phyloP scores from a whole-genome alignment of 1,140 invertebrate species.

The Hirudo medicinalis region DNA sequence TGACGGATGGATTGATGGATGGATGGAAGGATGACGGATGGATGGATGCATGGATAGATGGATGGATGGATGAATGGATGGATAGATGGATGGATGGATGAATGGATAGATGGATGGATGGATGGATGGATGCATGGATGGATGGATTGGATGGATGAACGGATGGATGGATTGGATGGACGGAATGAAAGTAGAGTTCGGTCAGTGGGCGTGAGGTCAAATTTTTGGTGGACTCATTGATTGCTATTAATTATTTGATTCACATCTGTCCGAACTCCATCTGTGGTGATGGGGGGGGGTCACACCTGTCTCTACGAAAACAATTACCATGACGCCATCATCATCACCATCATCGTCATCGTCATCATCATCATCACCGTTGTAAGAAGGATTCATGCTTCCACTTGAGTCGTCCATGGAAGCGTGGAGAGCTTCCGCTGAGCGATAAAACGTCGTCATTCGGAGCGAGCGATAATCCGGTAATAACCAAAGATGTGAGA shows the following conservation, averaged over 20 bases:
- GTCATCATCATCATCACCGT: neutral
- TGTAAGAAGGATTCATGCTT: constrained; percentile 15
- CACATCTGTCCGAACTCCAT: too few relatives aligned
- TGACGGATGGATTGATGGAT: too few relatives aligned
- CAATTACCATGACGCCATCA: neutral
- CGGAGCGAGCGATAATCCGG: neutral
- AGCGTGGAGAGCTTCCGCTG: constrained; percentile 26
- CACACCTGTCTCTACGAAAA: neutral
- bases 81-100: too few relatives aligned
- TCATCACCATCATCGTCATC: constrained; percentile 4
- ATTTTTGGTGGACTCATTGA: too few relatives aligned
- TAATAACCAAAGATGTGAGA: neutral
- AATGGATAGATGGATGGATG: neutral
- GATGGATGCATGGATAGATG: too few relatives aligned
- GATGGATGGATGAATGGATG: too few relatives aligned
- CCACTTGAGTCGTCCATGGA: constrained; percentile 1
- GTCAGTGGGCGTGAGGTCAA: neutral
- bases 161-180: constrained; percentile 11
- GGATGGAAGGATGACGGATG: too few relatives aligned
- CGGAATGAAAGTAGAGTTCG: neutral
- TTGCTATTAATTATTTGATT: too few relatives aligned
- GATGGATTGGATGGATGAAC: constrained; percentile 11
- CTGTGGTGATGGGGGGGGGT: too few relatives aligned
- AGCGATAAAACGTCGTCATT: constrained; percentile 25
- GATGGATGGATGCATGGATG: constrained; percentile 11